Evolutionary conservation across 2,888 invertebrate species (phyloP), one percentile per base, ranked within the genome.

Genomic region (Dione vanillae): DNA sequence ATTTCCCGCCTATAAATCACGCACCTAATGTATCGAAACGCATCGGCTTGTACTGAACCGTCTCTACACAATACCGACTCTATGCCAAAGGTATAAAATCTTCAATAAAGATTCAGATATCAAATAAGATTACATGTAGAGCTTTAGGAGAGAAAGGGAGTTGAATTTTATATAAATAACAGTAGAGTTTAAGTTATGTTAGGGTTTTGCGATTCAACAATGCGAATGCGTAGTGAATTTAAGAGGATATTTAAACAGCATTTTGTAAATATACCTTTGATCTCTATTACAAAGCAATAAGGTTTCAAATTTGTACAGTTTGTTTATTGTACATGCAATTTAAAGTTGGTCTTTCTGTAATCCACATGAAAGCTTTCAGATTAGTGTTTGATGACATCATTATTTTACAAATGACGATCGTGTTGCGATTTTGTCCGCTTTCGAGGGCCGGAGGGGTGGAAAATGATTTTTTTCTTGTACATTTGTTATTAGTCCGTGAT

Each of bases 301-400:
- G 78, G 81, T 80, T 75, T 0, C 37, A 43, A 69, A 68, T 68
- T n/a, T 3, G 52, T 16, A 14, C 12, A 40, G 16, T 2, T 52
- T 41, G 19, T 10, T 5, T 43, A 58, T 75, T 19, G 5, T 1
- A n/a, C 65, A 3, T 49, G 70, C 49, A 73, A 58, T 11, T 65
- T 74, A 77, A 69, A 65, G 84, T 74, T 41, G 47, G 37, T 51
- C 5, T 45, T 54, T 70, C 70, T 84, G 86, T 91, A 93, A 93
- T 93, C 91, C 92, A 91, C 91, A 92, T 91, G 92, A 93, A 93
- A 93, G 93, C 93, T 91, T 90, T 88, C 79, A 90, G 92, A 93
- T 93, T 93, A 93, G 92, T 90, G 91, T 93, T 92, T 93, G 92
- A 92, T 93, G 93, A 92, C 91, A 86, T 93, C 93, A 93, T 93